Evolutionary conservation across 2,888 invertebrate genomes (phyloP), one percentile per base, ranked within the genome.

Genomic region (Catonia carolina): DNA sequence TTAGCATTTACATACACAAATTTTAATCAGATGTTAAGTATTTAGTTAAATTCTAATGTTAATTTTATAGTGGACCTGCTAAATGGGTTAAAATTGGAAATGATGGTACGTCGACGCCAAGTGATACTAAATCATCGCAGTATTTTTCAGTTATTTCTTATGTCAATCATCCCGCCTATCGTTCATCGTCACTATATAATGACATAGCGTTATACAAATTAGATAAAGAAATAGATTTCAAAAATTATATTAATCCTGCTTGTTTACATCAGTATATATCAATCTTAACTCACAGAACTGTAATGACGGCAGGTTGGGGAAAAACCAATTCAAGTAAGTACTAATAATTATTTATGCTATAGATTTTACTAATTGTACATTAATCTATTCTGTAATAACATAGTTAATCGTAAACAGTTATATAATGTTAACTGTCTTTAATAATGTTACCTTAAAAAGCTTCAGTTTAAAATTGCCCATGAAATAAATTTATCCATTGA

Each of bases 141-240:
- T 78, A 78, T 41, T 72, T 79, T 55, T 62, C 66, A 2, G 69
- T 83, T 1, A 69, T 69, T 0, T 65, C 74, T 23, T 70, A 75
- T 1, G 68, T 79, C 1, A 63, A 70, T 0, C 83, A 85, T 69
- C 82, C 83, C 0, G 68, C 73, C 1, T 83, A 80, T 66, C 74
- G 73, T 37, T 72, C 77, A 0, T 78, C 81, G 1, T 75, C 78
- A 0, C 71, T 72, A 18, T 79, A 78, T 67, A 77, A 86, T 65
- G 86, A 87, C 63, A 81, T 87, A 53, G 85, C 83, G 0, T 67
- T 87, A 8, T 73, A 86, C 62, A 76, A 74, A 67, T 71, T 84
- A 35, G 71, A 75, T 6, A 65, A 69, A 14, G 69, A 73, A 0
- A 80, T 81, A 8, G 64, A 70, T 1, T 71, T 83, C 5, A 77